Evolutionary conservation across 2,797 vertebrate species (phyloP), one percentile per base, ranked within the genome.

Genomic region (Helicolenus hilgendorfi): DNA sequence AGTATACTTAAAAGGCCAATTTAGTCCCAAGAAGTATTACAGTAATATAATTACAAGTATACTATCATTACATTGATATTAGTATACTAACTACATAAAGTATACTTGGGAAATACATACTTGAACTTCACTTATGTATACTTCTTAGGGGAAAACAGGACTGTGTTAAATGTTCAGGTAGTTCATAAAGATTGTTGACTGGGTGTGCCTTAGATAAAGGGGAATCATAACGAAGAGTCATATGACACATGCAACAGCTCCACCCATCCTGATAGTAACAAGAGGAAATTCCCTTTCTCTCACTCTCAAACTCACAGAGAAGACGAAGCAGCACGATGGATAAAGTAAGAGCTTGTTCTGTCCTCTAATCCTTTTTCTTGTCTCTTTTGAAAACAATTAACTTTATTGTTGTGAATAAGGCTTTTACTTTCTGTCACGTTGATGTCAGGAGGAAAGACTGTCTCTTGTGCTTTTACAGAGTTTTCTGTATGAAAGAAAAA

Each of bases 261-360:
- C 77, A 3, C 83, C 74, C 75, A 4, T 5, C 0, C 1, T 2
- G 0, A 2, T 0, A 3, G 1, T 22, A 59, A 22, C 4, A 18
- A 18, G 55, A 65, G 64, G 81, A 70, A 68, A 22, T 53, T 7
- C 0, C 0, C 1, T 24, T 2, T 1, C 2, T 1, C 1, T 26
- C 6, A 14, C 0, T 22, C 4, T 13, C 7, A 5, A 1, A 33
- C 1, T 7, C 1, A 7, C 0, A 24, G 0, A 29, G 10, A 15
- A 7, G 1, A 0, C 5, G 2, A 11, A 1, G 7, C 10, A 18
- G 5, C 35, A 63, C 0, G 0, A 93, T 82, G 92, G 41, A 41
- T 45, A 45, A 15, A 45, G 93, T 94, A 69, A 78, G 90, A 22
- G 4, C 29, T 11, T 58, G 1, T 26, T 53, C 74, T 13, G 18